These are phyloP conservation scores for Lepidothrix coronata DNA, from an alignment of 2,113 vertebrate genomes.

Conservation along the genomic window DNA sequence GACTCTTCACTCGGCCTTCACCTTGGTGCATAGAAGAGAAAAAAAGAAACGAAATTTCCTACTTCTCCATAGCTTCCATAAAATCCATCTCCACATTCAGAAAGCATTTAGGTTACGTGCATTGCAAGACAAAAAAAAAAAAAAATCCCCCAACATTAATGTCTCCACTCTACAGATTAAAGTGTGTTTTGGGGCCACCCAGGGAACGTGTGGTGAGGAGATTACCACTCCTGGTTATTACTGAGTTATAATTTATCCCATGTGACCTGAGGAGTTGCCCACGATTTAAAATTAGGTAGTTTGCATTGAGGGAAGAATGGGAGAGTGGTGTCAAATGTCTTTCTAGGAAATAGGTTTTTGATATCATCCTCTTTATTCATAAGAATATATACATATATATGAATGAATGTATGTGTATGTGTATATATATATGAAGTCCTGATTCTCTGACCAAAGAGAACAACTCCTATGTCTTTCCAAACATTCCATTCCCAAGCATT, in stretches of 20 bases:
- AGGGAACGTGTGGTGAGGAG: not conserved
- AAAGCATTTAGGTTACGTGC: not conserved
- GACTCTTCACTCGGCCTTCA: not conserved
- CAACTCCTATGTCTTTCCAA: not conserved
- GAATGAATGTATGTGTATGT: too few species aligned
- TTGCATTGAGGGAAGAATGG: not conserved
- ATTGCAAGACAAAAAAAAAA: not conserved
- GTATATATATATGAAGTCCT: not conserved
- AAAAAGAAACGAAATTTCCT: not conserved
- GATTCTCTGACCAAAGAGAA: not conserved
- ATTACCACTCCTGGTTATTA: not conserved
- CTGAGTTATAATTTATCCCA: not conserved
- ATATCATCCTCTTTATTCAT: not conserved
- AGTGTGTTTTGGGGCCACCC: not conserved
- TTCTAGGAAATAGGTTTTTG: not conserved
- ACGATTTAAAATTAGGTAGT: not conserved
- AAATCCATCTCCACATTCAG: not conserved
- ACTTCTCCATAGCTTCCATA: not conserved
- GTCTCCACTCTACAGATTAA: not conserved
- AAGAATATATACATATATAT: not conserved
- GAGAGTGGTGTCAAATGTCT: not conserved
- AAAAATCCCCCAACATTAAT: not conserved
- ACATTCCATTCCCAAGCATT: not conserved
- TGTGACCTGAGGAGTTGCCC: not conserved
- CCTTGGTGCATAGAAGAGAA: accelerated